Base-by-base conservation (phyloP, 2,888 invertebrate genomes). In the Zygogramma bicolorata region DNA sequence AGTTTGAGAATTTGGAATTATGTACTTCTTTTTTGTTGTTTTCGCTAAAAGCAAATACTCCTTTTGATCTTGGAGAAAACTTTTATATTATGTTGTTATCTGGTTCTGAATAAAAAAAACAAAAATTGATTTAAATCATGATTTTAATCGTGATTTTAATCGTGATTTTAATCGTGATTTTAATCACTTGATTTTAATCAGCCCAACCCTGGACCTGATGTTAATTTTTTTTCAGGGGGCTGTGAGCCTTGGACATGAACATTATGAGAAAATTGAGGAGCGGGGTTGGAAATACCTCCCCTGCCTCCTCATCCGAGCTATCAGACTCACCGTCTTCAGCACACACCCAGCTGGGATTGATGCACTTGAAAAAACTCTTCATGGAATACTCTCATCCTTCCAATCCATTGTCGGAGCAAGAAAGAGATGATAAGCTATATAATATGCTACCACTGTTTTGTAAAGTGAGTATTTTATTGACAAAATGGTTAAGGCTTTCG, bases 391-490 rank as follows among this genome's bases (percentile, higher is more conserved):
- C 95, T 38, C 97, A 98, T 88, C 96, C 97, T 42, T 90, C 94
- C 40, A 93, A 95, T 81, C 92, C 94, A 2, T 89, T 96, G 13
- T 90, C 92, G 49, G 95, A 96, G 76, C 89, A 91, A 68, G 96
- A 97, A 86, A 92, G 94, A 83, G 97, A 98, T 88, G 95, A 95
- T 84, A 97, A 97, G 87, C 90, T 99, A 13, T 98, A 98, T 88
- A 97, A 97, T 87, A 97, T 99, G 97, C 90, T 99, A 85, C 99
- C 99, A 68, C 90, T 99, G 42, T 99, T 99, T 89, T 98, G 97
- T 89, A 98, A 98, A 92, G 97, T 97, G 89, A 83, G 82, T 74
- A 13, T n/a, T n/a, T n/a, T n/a, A n/a, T n/a, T n/a, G n/a, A n/a
- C n/a, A n/a, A n/a, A n/a, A n/a, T n/a, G n/a, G n/a, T n/a, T n/a